phyloP scores from a whole-genome alignment of 2,888 invertebrate genomes.

The Ethmia dodecea region DNA sequence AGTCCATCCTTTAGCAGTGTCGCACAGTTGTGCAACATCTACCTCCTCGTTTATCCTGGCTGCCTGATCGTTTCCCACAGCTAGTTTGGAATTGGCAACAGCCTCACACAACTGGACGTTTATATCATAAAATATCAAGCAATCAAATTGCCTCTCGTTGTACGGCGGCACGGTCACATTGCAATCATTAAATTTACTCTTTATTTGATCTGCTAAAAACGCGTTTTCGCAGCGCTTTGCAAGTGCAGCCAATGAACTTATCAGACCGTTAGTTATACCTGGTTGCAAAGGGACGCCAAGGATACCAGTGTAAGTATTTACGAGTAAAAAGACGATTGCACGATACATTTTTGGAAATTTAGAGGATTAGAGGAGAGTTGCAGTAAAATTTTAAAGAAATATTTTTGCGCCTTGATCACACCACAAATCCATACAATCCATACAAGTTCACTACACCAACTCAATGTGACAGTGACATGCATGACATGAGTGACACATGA shows the following conservation, averaged over 20 bases:
- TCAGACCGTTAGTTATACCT: slow-evolving; percentile 15
- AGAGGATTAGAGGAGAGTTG: too few species aligned
- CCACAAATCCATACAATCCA: too few species aligned
- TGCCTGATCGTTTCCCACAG: slow-evolving; percentile 30
- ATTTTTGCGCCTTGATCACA: too few species aligned
- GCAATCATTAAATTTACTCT: slow-evolving; percentile 36
- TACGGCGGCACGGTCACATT: slow-evolving; percentile 29
- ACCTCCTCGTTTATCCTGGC: slow-evolving; percentile 33
- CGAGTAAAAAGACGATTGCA: slow-evolving; percentile 44
- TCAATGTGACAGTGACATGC: too few species aligned
- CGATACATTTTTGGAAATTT: slow-evolving; percentile 49
- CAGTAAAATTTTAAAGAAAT: too few species aligned
- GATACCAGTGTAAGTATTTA: slow-evolving; percentile 44
- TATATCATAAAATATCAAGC: slow-evolving; percentile 61
- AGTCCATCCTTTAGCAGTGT: slow-evolving; percentile 40
- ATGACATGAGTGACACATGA: too few species aligned
- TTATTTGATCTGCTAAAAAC: slow-evolving; percentile 40
- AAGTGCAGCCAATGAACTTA: slow-evolving; percentile 28
- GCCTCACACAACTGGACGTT: slow-evolving; percentile 49
- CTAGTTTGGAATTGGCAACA: slow-evolving; percentile 26
- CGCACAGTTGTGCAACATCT: slow-evolving; percentile 39
- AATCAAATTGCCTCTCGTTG: slow-evolving; percentile 39
- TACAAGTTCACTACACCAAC: too few species aligned
- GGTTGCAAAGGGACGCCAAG: slow-evolving; percentile 28
- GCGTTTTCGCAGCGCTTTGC: slow-evolving; percentile 40